phyloP scores from a whole-genome alignment of 2,113 vertebrate species.

The Ciconia maguari region DNA sequence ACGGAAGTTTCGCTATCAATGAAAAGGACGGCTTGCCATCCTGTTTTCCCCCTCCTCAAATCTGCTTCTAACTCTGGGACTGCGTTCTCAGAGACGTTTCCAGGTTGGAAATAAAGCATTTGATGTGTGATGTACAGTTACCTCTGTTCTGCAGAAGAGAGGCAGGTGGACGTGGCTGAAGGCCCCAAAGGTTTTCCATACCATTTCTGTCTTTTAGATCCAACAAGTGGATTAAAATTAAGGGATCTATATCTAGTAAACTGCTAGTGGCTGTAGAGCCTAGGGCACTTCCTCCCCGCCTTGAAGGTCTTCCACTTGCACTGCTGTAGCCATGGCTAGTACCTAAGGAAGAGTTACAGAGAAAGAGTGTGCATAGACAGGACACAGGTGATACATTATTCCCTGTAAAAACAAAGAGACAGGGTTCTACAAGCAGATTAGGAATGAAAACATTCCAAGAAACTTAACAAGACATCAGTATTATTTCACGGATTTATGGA shows the following conservation, averaged over 20 bases:
- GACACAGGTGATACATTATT: neutral
- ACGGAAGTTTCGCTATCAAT: rapidly evolving
- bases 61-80: neutral
- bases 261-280: constrained; percentile 77
- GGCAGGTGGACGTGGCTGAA: constrained; percentile 89
- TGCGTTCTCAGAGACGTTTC: neutral
- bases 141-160: constrained; percentile 89
- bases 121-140: neutral
- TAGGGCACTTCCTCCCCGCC: constrained; percentile 67
- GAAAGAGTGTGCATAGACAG: neutral
- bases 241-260: constrained; percentile 92
- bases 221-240: constrained; percentile 94
- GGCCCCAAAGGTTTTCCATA: constrained; percentile 91
- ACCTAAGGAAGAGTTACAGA: constrained; percentile 46
- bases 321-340: constrained; percentile 68
- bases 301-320: constrained; percentile 69
- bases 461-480: neutral
- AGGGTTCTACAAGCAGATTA: neutral
- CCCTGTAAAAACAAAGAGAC: neutral
- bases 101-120: neutral
- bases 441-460: neutral
- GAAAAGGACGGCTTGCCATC: neutral
- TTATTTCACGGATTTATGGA: neutral
- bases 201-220: constrained; percentile 92
- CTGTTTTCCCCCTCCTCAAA: neutral